A percentile compares a stretch with the other conserved stretches of the same genome.
Evolutionary conservation across 2,797 vertebrate genomes (phyloP).

Genomic region (Intellagama lesueurii): DNA sequence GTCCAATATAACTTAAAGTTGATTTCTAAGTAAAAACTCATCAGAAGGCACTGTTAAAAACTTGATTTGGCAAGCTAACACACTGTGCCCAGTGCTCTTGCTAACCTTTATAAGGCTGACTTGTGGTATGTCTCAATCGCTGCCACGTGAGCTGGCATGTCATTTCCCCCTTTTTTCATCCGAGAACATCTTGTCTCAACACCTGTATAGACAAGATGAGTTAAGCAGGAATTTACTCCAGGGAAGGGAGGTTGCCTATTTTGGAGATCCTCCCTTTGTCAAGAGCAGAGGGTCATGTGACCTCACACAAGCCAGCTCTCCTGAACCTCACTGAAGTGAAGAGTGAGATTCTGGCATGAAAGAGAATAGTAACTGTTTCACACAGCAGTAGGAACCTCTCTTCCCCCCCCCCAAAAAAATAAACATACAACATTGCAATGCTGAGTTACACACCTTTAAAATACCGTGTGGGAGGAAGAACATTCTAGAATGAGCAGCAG

Average conservation of each 20-base stretch:
- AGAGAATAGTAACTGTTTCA: slow-evolving; percentile 35
- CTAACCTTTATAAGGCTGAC: slow-evolving; percentile 40
- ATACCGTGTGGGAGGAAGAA: slow-evolving; percentile 16
- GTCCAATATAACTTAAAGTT: no score
- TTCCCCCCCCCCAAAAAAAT: not conserved
- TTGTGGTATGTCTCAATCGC: slow-evolving; percentile 45
- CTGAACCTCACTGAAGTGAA: slow-evolving; percentile 51
- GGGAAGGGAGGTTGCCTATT: slow-evolving; percentile 40
- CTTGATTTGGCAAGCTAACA: slow-evolving; percentile 54
- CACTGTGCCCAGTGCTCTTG: slow-evolving; percentile 45
- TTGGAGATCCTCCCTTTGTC: slow-evolving; percentile 60
- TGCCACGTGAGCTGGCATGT: slow-evolving; percentile 58
- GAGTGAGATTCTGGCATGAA: slow-evolving; percentile 55
- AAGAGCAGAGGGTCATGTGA: slow-evolving; percentile 60
- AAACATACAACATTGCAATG: slow-evolving; percentile 6
- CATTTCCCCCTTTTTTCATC: slow-evolving; percentile 33
- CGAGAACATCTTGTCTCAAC: slow-evolving; percentile 56
- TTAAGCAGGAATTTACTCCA: slow-evolving; percentile 59
- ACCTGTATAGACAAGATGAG: slow-evolving; percentile 73
- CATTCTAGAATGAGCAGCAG: slow-evolving; percentile 24
- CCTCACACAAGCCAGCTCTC: slow-evolving; percentile 17
- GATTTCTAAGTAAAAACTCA: not conserved
- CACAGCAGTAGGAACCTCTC: not conserved
- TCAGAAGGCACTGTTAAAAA: not conserved
- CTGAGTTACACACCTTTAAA: slow-evolving; percentile 2